Conservation (phyloP, 2,113 vertebrate genomes). For the Beaufortia kweichowensis region DNA sequence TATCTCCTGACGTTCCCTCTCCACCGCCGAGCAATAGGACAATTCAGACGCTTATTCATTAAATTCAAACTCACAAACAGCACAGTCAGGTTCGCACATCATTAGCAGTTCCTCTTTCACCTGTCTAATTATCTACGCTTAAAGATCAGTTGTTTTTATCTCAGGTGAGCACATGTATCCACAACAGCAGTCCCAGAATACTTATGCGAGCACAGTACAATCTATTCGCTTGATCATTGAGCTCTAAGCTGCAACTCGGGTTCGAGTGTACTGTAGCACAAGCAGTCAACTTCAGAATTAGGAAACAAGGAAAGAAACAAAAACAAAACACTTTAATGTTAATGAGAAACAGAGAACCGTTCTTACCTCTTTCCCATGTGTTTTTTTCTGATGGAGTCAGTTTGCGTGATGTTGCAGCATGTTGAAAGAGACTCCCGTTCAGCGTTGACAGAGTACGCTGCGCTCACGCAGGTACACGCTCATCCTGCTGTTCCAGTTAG, state of each 20-base stretch:
- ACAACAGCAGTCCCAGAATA: not conserved
- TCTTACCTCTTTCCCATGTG: conserved; percentile 44
- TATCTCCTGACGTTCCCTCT: not conserved
- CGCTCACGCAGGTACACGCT: conserved; percentile 11
- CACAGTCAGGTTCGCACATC: not conserved
- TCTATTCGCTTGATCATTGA: not conserved
- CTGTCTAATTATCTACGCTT: not conserved
- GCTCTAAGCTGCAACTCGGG: not conserved
- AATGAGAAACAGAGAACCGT: conserved; percentile 19
- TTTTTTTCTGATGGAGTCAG: conserved; percentile 27
- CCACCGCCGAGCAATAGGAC: not conserved
- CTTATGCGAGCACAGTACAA: too few species aligned
- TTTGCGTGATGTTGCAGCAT: conserved; percentile 33
- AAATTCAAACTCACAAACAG: not conserved
- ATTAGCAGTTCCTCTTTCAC: conserved; percentile 8
- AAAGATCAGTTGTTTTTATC: not conserved
- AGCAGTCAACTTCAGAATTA: not conserved
- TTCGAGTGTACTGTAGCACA: not conserved
- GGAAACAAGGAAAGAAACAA: not conserved
- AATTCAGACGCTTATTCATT: not conserved
- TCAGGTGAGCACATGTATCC: not conserved
- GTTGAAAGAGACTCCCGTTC: conserved; percentile 10
- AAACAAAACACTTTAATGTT: not conserved
- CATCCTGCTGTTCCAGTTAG: conserved; percentile 28
- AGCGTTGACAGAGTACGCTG: not conserved